Conservation (phyloP, 2,797 vertebrate genomes). For the Vespertilio murinus region DNA sequence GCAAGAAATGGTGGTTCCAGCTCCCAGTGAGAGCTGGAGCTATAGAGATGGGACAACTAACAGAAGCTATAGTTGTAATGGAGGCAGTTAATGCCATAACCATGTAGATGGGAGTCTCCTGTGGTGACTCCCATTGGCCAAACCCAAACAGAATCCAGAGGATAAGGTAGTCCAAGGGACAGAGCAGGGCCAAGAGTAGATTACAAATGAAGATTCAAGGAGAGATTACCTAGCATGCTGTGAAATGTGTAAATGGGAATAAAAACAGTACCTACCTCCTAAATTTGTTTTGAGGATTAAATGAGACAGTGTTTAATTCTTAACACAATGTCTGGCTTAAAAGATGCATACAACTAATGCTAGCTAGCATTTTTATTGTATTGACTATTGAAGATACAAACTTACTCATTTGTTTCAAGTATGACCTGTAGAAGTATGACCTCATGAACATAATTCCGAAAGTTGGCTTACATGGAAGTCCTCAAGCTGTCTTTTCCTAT, state of each 20-base stretch:
- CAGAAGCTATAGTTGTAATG: background rate
- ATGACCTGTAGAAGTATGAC: slow-evolving; percentile 1
- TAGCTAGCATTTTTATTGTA: slow-evolving; percentile 11
- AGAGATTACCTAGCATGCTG: background rate
- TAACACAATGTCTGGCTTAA: background rate
- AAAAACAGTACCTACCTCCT: background rate
- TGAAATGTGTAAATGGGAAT: background rate
- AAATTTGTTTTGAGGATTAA: slow-evolving; percentile 31
- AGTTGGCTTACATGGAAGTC: background rate
- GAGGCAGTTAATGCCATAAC: background rate
- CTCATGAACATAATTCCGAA: slow-evolving; percentile 34
- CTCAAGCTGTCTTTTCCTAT: slow-evolving; percentile 19
- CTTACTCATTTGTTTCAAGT: background rate
- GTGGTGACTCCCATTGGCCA: background rate
- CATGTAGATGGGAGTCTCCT: background rate
- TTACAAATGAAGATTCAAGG: background rate
- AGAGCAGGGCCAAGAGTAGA: background rate
- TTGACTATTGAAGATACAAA: background rate
- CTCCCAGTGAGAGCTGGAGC: background rate
- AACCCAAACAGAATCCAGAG: slow-evolving; percentile 20
- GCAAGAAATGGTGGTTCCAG: background rate
- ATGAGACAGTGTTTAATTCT: background rate
- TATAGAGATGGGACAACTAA: background rate
- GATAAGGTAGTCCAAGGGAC: background rate
- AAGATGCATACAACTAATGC: background rate